phyloP scores from a whole-genome alignment of 1,140 invertebrate genomes.

The Muscidifurax raptorellus region DNA sequence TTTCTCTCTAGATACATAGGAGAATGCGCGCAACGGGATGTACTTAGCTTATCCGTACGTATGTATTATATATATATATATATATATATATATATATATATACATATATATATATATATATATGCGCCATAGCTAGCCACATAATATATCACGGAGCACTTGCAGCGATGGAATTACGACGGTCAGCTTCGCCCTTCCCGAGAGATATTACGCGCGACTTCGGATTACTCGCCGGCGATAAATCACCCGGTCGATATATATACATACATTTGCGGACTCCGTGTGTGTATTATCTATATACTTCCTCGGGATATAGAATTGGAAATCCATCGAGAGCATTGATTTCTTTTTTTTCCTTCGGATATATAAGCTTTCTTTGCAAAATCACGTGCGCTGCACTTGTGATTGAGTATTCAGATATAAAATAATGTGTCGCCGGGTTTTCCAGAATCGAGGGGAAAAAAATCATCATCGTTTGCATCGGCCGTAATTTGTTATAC shows the following conservation, averaged over 20 bases:
- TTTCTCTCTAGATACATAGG: not conserved
- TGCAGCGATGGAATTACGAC: constrained; percentile 4
- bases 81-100: no score
- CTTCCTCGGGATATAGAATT: not conserved
- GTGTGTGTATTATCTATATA: not conserved
- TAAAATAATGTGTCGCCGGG: no score
- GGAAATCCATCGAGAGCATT: not conserved
- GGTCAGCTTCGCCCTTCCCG: constrained; percentile 3
- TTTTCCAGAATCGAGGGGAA: no score
- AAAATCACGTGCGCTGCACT: not conserved
- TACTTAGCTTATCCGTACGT: not conserved
- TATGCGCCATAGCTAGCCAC: no score
- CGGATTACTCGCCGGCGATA: constrained; percentile 7
- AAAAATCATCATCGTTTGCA: no score
- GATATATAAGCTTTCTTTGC: not conserved
- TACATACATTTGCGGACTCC: not conserved
- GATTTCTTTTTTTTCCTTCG: not conserved
- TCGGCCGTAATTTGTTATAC: no score
- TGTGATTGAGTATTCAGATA: not conserved
- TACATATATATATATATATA: no score
- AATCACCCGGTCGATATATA: constrained; percentile 1
- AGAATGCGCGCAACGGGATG: constrained; percentile 18
- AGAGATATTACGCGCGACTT: constrained; percentile 26
- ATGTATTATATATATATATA: no score
- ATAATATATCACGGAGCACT: constrained; percentile 1